A percentile compares a stretch with the other conserved stretches of the same genome.
phyloP scores from a whole-genome alignment of 2,797 vertebrate species.

The Buceros bicornis region DNA sequence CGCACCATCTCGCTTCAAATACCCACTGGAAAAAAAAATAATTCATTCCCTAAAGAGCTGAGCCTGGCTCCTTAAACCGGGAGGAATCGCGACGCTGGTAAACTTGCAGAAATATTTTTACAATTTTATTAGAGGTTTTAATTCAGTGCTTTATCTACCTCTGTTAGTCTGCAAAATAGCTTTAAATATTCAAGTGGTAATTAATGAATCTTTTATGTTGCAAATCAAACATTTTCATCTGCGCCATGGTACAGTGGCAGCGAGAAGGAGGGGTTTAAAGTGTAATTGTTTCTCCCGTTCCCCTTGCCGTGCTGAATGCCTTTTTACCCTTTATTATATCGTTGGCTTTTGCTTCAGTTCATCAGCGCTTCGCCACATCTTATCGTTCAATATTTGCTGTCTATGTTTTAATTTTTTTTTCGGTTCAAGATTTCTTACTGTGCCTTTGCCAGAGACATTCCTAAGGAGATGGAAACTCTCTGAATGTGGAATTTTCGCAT shows the following conservation, averaged over 20 bases:
- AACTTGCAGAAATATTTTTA: constrained; percentile 83
- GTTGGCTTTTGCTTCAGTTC: constrained; percentile 52
- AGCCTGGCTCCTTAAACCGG: constrained; percentile 63
- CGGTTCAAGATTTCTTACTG: constrained; percentile 73
- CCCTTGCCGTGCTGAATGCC: constrained; percentile 50
- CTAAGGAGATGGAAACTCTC: constrained; percentile 85
- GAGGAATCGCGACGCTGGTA: constrained; percentile 67
- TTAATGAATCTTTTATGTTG: constrained; percentile 86
- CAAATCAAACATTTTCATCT: constrained; percentile 85
- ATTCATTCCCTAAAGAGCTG: constrained; percentile 38
- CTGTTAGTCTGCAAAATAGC: constrained; percentile 84
- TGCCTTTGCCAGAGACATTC: constrained; percentile 83
- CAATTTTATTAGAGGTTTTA: constrained; percentile 86
- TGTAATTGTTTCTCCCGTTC: constrained; percentile 72
- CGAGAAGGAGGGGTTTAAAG: constrained; percentile 71
- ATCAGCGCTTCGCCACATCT: constrained; percentile 41
- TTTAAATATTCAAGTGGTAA: constrained; percentile 87
- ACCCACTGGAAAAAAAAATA: constrained; percentile 22
- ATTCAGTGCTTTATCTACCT: constrained; percentile 82
- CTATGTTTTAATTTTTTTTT: constrained; percentile 42
- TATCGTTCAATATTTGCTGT: constrained; percentile 55
- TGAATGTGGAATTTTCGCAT: constrained; percentile 86
- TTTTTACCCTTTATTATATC: constrained; percentile 59
- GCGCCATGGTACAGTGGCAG: constrained; percentile 61
- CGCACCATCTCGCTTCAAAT: constrained; percentile 35